Evolutionary conservation across 2,888 invertebrate genomes (phyloP).

Genomic region (Gryllus longicercus): DNA sequence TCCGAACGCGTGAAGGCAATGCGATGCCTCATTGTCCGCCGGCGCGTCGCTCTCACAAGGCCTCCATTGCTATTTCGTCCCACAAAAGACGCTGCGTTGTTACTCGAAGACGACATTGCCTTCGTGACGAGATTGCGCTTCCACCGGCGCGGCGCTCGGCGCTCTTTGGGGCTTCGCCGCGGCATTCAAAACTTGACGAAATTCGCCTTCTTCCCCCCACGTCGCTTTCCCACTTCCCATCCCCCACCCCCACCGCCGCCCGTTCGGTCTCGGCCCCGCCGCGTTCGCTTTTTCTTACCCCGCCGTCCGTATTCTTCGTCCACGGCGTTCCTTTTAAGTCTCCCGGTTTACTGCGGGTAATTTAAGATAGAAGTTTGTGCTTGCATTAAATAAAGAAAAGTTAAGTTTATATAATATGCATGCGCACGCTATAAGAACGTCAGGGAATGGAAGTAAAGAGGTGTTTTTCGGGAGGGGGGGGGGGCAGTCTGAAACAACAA

Average conservation of each 20-base stretch:
- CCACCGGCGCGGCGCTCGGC: not conserved
- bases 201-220: not conserved
- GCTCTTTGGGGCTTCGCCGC: not conserved
- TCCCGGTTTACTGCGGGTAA: not conserved
- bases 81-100: not conserved
- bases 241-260: not conserved
- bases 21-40: too few species aligned
- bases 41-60: not conserved
- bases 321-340: not conserved
- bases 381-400: constrained; percentile 4
- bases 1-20: too few species aligned
- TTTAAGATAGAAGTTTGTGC: not conserved
- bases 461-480: too few species aligned
- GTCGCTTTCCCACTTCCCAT: not conserved
- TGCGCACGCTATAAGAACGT: not conserved
- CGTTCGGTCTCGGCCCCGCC: not conserved
- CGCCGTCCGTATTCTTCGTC: not conserved
- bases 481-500: too few species aligned
- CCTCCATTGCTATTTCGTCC: not conserved
- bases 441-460: too few species aligned
- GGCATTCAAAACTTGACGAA: not conserved
- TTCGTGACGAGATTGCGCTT: not conserved
- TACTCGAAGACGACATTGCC: not conserved
- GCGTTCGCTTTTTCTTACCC: not conserved
- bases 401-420: constrained; percentile 8